A percentile compares a stretch with the other conserved stretches of the same genome.
Evolutionary conservation across 53 echinoderm and acorn worm genomes (phyloP).

Genomic region (Patiria pectinifera): DNA sequence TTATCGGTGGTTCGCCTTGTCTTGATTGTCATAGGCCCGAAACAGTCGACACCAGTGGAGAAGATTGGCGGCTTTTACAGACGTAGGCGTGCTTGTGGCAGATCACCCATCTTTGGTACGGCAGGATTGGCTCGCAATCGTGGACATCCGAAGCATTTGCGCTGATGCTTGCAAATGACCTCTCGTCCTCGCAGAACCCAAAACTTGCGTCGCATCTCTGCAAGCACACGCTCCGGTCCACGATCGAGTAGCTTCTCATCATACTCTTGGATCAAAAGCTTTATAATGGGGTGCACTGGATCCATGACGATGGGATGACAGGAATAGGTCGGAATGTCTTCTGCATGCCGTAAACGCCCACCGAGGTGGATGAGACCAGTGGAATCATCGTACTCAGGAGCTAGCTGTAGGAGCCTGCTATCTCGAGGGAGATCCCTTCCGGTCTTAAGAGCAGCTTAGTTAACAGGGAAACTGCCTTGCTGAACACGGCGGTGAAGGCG

Average conservation of each 20-base stretch:
- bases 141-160: constrained; percentile 56
- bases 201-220: constrained; percentile 42
- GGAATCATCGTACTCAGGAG: not conserved
- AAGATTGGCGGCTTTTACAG: constrained; percentile 59
- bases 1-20: not conserved
- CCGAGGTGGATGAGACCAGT: constrained; percentile 49
- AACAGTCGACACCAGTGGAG: constrained; percentile 58
- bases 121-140: constrained; percentile 39
- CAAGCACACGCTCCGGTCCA: constrained; percentile 48
- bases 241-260: constrained; percentile 44
- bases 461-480: not conserved
- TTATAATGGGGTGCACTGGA: constrained; percentile 44
- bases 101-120: constrained; percentile 57
- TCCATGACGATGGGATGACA: constrained; percentile 65
- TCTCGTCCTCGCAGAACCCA: constrained; percentile 64
- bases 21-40: constrained; percentile 62
- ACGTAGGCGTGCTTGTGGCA: constrained; percentile 57
- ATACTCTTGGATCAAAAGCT: constrained; percentile 43
- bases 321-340: constrained; percentile 3
- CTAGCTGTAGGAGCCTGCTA: not conserved
- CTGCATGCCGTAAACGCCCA: constrained; percentile 54
- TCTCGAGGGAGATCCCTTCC: not conserved
- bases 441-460: not conserved
- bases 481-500: not conserved
- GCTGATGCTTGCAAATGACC: constrained; percentile 39